phyloP scores from a whole-genome alignment of 2,797 vertebrate genomes.

The Chloroceryle amazona region DNA sequence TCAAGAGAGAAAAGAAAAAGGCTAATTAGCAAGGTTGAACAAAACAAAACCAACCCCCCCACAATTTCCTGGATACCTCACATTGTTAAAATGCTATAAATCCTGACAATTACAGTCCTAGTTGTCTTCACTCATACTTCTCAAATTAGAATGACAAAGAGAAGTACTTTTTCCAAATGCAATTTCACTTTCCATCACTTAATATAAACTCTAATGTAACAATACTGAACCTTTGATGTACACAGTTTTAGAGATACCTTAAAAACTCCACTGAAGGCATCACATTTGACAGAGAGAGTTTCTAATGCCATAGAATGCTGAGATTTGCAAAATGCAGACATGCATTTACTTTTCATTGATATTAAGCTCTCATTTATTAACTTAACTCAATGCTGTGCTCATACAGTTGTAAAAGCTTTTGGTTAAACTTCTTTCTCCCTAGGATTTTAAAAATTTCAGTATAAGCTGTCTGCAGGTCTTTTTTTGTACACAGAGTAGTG shows the following conservation, averaged over 20 bases:
- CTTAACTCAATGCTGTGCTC: not conserved
- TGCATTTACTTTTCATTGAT: not conserved
- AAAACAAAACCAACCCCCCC: not conserved
- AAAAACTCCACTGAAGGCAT: not conserved
- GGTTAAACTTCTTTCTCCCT: not conserved
- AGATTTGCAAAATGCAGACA: not conserved
- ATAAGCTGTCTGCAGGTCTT: not conserved
- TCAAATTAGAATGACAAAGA: not conserved
- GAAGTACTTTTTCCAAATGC: not conserved
- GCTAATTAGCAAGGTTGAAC: not conserved
- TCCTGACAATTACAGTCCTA: not conserved
- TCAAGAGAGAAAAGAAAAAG: not conserved
- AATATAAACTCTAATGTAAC: not conserved
- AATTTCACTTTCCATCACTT: not conserved
- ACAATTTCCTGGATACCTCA: not conserved
- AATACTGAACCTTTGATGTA: not conserved
- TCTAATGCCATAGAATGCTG: not conserved
- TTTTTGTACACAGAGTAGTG: not conserved
- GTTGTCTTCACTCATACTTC: not conserved
- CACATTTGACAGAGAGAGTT: not conserved
- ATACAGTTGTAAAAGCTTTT: not conserved
- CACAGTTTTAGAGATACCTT: not conserved
- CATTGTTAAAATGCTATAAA: not conserved
- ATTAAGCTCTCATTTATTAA: constrained; percentile 28
- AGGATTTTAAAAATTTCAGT: not conserved